phyloP scores from a whole-genome alignment of 2,888 invertebrate genomes.

The Lasioglossum vierecki region DNA sequence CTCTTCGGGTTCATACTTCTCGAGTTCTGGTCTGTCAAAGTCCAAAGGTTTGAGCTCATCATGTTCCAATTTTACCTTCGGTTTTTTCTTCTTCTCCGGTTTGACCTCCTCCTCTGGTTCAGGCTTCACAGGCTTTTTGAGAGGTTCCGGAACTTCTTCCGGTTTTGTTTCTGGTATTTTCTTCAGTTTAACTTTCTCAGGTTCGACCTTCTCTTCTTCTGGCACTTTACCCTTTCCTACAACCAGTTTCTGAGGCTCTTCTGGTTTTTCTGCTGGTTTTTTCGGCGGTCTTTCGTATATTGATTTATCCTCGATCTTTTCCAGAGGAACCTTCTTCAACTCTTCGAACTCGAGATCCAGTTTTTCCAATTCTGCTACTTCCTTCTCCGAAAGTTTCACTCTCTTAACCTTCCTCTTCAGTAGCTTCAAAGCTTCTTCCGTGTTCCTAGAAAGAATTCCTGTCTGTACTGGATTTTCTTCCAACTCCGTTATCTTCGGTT shows the following conservation, averaged over 20 bases:
- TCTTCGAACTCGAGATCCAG: conserved; percentile 85
- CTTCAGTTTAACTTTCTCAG: conserved; percentile 81
- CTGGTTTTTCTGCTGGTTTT: conserved; percentile 77
- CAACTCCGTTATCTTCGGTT: conserved; percentile 85
- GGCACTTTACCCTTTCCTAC: conserved; percentile 80
- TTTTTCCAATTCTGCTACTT: conserved; percentile 86
- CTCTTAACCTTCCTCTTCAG: conserved; percentile 87
- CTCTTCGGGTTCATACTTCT: conserved; percentile 79
- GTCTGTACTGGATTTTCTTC: conserved; percentile 85
- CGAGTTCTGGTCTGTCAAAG: conserved; percentile 80
- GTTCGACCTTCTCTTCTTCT: conserved; percentile 73
- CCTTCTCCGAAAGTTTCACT: conserved; percentile 86
- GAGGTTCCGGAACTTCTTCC: conserved; percentile 77
- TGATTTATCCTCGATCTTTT: conserved; percentile 80
- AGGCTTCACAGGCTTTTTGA: conserved; percentile 72
- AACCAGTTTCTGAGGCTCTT: conserved; percentile 77
- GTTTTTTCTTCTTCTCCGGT: conserved; percentile 68
- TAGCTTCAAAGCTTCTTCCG: conserved; percentile 88
- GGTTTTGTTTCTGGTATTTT: conserved; percentile 79
- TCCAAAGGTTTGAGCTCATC: conserved; percentile 78
- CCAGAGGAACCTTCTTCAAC: conserved; percentile 81
- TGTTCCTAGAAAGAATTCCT: conserved; percentile 89
- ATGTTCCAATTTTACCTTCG: conserved; percentile 73
- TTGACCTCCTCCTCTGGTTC: conserved; percentile 73
- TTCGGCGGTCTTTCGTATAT: conserved; percentile 80